These are phyloP conservation scores for Dascillus cervinus DNA, from an alignment of 2,888 invertebrate genomes.

Conservation along the genomic window DNA sequence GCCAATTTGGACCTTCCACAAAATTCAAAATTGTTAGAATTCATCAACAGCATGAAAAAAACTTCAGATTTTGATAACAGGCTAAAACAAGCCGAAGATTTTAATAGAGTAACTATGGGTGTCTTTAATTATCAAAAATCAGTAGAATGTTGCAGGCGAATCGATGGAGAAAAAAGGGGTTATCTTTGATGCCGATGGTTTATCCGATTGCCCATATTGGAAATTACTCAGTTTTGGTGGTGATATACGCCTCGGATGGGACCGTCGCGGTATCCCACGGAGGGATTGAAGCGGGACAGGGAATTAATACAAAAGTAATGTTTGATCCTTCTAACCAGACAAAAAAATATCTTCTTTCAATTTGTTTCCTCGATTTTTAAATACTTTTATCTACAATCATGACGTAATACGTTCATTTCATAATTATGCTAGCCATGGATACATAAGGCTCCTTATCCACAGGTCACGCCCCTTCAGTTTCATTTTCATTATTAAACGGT, in stretches of 20 bases:
- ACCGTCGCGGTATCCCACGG: conserved; percentile 64
- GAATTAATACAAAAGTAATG: conserved; percentile 66
- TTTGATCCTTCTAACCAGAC: too few species aligned
- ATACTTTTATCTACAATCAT: too few species aligned
- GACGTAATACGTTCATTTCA: background rate
- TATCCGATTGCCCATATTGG: conserved; percentile 50
- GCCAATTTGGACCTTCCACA: conserved; percentile 44
- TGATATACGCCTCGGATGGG: conserved; percentile 64
- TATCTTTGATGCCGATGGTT: conserved; percentile 61
- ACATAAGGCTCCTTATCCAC: too few species aligned
- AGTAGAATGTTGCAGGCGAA: conserved; percentile 59
- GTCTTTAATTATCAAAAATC: conserved; percentile 51
- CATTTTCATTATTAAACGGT: too few species aligned
- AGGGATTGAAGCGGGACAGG: conserved; percentile 75
- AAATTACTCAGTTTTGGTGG: conserved; percentile 52
- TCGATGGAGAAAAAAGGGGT: conserved; percentile 73
- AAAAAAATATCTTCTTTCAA: too few species aligned
- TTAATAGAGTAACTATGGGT: conserved; percentile 47
- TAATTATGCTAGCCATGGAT: too few species aligned
- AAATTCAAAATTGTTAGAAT: conserved; percentile 35
- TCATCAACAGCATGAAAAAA: conserved; percentile 51
- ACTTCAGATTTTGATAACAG: conserved; percentile 49
- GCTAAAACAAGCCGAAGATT: conserved; percentile 50
- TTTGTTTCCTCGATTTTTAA: too few species aligned
- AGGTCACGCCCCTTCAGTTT: too few species aligned